Conservation (phyloP, 2,888 invertebrate species). For the Vesta saturnalis region DNA sequence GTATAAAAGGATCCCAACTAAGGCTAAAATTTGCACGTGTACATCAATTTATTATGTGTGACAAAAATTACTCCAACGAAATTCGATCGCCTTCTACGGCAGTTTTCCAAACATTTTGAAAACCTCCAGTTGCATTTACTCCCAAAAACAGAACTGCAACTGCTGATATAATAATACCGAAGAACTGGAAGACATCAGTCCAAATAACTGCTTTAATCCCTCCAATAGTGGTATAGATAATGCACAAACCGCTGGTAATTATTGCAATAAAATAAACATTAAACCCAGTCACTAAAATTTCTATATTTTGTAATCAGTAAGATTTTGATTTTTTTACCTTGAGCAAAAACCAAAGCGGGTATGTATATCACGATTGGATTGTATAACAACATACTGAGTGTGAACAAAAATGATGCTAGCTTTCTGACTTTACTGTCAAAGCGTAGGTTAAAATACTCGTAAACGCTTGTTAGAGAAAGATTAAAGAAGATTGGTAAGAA, state of each 20-base stretch:
- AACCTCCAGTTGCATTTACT: slow-evolving; percentile 65
- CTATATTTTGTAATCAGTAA: not conserved
- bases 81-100: slow-evolving; percentile 66
- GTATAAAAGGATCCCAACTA: slow-evolving; percentile 62
- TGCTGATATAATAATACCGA: slow-evolving; percentile 65
- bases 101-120: slow-evolving; percentile 67
- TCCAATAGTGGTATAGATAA: slow-evolving; percentile 78
- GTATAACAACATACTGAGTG: slow-evolving; percentile 66
- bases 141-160: slow-evolving; percentile 68
- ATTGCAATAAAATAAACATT: slow-evolving; percentile 72
- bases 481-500: slow-evolving; percentile 78
- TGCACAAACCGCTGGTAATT: slow-evolving; percentile 75
- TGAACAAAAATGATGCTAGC: slow-evolving; percentile 65
- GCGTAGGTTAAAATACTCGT: slow-evolving; percentile 73
- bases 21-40: not conserved
- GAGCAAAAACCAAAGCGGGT: slow-evolving; percentile 70
- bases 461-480: slow-evolving; percentile 74
- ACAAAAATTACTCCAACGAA: slow-evolving; percentile 68
- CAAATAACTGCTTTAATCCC: slow-evolving; percentile 74
- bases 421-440: slow-evolving; percentile 69
- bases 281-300: slow-evolving; percentile 72
- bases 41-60: not conserved
- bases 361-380: slow-evolving; percentile 73
- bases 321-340: slow-evolving; percentile 63
- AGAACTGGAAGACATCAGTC: slow-evolving; percentile 68